Evolutionary conservation across 30 jellyfish, hydroid and myxozoan species (phyloP).

Genomic region (Hydractinia symbiolongicarpus): DNA sequence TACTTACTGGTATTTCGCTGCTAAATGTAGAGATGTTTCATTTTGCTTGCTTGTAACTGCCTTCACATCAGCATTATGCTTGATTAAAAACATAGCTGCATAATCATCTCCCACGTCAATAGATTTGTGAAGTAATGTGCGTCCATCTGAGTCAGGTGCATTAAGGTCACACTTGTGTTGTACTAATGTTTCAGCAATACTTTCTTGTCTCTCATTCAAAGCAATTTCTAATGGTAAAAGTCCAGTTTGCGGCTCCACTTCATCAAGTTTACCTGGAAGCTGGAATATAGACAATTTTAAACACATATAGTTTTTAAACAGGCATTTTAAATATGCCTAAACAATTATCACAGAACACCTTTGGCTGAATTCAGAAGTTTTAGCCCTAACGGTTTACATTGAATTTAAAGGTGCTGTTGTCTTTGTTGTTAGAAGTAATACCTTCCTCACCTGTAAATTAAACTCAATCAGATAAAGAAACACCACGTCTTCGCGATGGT

Average conservation of each 20-base stretch:
- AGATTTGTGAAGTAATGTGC: slow-evolving; percentile 57
- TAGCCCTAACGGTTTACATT: too few relatives aligned
- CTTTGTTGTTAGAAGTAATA: too few relatives aligned
- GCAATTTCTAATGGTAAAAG: slow-evolving; percentile 75
- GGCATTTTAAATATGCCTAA: too few relatives aligned
- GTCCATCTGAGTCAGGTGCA: slow-evolving; percentile 65
- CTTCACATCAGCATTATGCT: slow-evolving; percentile 76
- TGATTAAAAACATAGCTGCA: slow-evolving; percentile 73
- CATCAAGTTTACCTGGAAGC: slow-evolving; percentile 83
- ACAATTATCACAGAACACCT: too few relatives aligned
- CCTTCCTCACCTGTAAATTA: slow-evolving; percentile 56
- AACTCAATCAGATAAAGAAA: slow-evolving; percentile 83
- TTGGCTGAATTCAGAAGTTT: too few relatives aligned
- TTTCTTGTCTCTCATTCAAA: slow-evolving; percentile 66
- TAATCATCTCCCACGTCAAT: slow-evolving; percentile 73
- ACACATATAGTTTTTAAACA: too few relatives aligned
- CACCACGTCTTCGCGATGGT: slow-evolving; percentile 95
- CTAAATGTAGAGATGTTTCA: slow-evolving; percentile 68
- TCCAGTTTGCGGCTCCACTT: slow-evolving; percentile 57
- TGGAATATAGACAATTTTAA: slow-evolving; percentile 5
- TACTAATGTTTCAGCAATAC: slow-evolving; percentile 83
- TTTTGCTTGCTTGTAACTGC: slow-evolving; percentile 44
- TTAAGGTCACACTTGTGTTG: slow-evolving; percentile 75
- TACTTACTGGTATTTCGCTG: slow-evolving; percentile 78
- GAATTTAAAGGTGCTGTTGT: too few relatives aligned